These are phyloP conservation scores for Aspiorhynchus laticeps DNA, from an alignment of 2,113 vertebrate species.

Conservation along the genomic window DNA sequence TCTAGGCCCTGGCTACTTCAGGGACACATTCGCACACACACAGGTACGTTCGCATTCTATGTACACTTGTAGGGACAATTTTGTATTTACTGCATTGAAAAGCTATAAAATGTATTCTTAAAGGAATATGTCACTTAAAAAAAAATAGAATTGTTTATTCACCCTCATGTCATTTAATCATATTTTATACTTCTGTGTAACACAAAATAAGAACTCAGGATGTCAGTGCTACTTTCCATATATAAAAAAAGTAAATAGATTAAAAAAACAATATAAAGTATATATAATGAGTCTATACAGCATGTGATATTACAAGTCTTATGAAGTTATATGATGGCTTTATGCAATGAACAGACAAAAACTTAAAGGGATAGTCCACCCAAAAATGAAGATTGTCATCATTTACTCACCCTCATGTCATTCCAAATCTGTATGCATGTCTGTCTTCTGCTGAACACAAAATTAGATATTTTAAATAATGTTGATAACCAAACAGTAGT, in stretches of 20 bases:
- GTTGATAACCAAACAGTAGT: background rate
- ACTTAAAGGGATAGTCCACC: background rate
- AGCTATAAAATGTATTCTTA: background rate
- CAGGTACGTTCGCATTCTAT: slow-evolving; percentile 67
- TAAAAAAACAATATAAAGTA: too few relatives aligned
- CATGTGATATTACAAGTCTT: background rate
- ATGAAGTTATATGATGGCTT: background rate
- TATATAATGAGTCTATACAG: background rate
- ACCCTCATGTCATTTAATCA: background rate
- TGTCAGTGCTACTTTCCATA: background rate
- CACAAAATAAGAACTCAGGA: background rate
- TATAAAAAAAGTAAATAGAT: too few relatives aligned
- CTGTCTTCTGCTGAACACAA: background rate
- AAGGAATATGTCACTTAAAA: too few relatives aligned
- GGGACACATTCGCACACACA: slow-evolving; percentile 83
- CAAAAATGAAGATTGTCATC: background rate
- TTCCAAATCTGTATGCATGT: background rate
- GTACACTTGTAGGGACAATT: background rate
- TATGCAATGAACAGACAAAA: background rate
- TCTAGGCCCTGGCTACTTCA: slow-evolving; percentile 83
- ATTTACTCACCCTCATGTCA: background rate
- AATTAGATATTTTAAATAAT: too few relatives aligned
- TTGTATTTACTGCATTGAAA: background rate
- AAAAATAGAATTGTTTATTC: background rate
- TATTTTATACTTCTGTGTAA: background rate